Base-by-base conservation (phyloP, 2,797 vertebrate species). In the Pipistrellus pygmaeus region DNA sequence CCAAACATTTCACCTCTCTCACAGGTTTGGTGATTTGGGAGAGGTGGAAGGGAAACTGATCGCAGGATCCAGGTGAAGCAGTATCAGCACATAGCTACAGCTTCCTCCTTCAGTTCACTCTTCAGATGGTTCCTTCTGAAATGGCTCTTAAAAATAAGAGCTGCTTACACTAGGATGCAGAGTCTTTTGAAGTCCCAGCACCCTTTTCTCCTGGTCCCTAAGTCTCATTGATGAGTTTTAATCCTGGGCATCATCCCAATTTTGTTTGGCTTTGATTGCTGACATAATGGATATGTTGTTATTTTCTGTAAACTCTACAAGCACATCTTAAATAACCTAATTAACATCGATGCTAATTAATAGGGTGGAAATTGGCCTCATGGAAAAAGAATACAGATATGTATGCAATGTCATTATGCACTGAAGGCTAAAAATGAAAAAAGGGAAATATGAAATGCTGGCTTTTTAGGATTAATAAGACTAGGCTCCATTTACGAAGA, bases 181-280 rank as follows among this genome's bases (percentile, higher is more conserved):
- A 78, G 55, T 25, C 85, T 93, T 97, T 97, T 97, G 96, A 97
- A 98, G 96, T 97, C 44, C 93, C 75, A 92, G 3, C 69, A 38
- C 53, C 77, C 53, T 60, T 83, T 97, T 93, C 92, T 96, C 83
- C 55, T 82, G 68, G 41, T 96, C 95, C 91, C 95, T 76, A 92
- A 96, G 60, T 97, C 95, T 97, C 93, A 80, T 80, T 94, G 80
- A 90, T 51, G 95, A 92, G 71, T 91, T 98, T 98, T 98, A 95
- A 97, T 97, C 90, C 91, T 87, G 92, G 90, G 97, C 97, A 97
- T 95, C 95, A 89, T 97, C 92, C 95, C 81, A 93, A 41, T 96
- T 88, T 96, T 97, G 83, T 95, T 90, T 93, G 96, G 38, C 96
- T 98, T 98, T 98, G 97, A 98, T 98, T 18, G 0, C n/a, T 94